Evolutionary conservation across 2,113 vertebrate genomes (phyloP).

Genomic region (Xenopus laevis): DNA sequence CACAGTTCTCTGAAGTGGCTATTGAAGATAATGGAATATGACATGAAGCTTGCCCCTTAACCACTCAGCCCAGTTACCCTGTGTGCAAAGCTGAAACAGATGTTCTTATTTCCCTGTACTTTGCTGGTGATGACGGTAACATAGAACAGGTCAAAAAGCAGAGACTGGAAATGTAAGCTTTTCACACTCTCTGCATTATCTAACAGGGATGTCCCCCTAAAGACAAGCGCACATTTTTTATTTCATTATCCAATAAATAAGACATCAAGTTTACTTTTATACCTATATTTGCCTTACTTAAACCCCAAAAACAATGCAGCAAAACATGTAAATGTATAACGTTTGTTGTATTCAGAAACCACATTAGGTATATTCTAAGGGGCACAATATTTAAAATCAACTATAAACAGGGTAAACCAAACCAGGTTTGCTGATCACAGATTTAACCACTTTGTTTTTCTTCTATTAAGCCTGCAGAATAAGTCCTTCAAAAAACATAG

Average conservation of each 20-base stretch:
- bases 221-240: too few relatives aligned
- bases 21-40: constrained; percentile 80
- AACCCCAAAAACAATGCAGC: too few relatives aligned
- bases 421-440: too few relatives aligned
- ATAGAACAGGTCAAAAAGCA: constrained; percentile 51
- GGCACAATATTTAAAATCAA: too few relatives aligned
- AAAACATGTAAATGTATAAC: too few relatives aligned
- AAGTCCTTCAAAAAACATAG: background rate
- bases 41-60: constrained; percentile 76
- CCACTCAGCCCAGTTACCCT: constrained; percentile 66
- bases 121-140: constrained; percentile 59
- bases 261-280: too few relatives aligned
- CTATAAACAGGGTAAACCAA: too few relatives aligned
- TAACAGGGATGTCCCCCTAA: constrained; percentile 10
- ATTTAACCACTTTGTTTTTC: too few relatives aligned
- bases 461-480: background rate
- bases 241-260: too few relatives aligned
- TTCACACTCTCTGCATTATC: constrained; percentile 50
- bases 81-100: constrained; percentile 75
- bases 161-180: constrained; percentile 50
- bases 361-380: too few relatives aligned
- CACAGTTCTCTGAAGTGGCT: constrained; percentile 67
- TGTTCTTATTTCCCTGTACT: constrained; percentile 60
- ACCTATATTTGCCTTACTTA: too few relatives aligned
- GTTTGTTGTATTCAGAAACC: too few relatives aligned